Conservation (phyloP, 2,797 vertebrate genomes). For the Halcyon leucocephala region DNA sequence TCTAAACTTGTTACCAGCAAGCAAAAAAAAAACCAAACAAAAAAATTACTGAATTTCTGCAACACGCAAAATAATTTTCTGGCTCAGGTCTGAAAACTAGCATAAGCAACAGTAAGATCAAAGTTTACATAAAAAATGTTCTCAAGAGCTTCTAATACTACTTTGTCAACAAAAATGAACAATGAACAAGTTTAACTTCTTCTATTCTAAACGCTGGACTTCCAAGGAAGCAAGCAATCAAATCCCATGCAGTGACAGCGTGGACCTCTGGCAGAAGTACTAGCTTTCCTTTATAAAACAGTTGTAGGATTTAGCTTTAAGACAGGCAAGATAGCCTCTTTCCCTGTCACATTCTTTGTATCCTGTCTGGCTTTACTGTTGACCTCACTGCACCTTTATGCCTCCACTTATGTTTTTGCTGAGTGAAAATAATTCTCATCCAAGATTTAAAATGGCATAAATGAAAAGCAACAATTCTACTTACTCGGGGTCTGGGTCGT, state of each 20-base stretch:
- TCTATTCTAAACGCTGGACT: neutral
- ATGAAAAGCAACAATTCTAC: slow-evolving; percentile 53
- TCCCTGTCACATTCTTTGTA: neutral
- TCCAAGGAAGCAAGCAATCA: neutral
- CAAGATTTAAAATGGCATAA: neutral
- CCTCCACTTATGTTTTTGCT: neutral
- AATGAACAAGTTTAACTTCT: neutral
- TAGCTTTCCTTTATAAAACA: neutral
- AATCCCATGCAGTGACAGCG: neutral
- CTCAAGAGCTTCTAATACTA: neutral
- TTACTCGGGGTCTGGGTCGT: slow-evolving; percentile 90
- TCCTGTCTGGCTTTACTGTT: neutral
- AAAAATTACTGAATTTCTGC: neutral
- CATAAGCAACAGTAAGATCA: neutral
- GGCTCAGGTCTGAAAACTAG: neutral
- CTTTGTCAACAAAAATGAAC: neutral
- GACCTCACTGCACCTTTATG: neutral
- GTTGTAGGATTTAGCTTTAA: too few species aligned
- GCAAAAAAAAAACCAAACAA: neutral
- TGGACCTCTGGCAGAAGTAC: neutral
- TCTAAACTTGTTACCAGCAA: neutral
- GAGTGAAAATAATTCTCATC: neutral
- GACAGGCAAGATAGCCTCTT: neutral
- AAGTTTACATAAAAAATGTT: neutral
- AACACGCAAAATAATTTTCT: neutral